Evolutionary conservation across 2,797 vertebrate genomes (phyloP), one percentile per base, ranked within the genome.

Genomic region (Acomys russatus): DNA sequence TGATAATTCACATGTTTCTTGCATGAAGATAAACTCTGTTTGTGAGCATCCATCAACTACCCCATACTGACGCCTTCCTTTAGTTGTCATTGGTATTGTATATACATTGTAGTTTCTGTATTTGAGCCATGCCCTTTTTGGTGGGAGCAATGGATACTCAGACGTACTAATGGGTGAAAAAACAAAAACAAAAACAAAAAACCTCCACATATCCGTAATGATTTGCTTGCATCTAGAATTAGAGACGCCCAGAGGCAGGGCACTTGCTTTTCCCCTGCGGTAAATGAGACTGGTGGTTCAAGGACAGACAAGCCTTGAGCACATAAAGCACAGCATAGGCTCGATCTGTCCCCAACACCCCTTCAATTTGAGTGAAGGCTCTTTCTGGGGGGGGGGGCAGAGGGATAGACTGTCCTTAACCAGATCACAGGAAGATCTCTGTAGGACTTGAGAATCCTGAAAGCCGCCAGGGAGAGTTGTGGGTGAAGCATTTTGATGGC

Each of bases 11-110:
- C 17, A 17, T 91, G 17, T 35, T 71, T 56, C 33, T 18, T 74
- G 22, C 49, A 3, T 23, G 77, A 80, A 1, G n/a, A 35, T 44
- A 59, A 35, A 82, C 79, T 74, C n/a, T 66, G 74, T 82, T 94
- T 83, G 64, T 94, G 87, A 94, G 35, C 64, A 59, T 89, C n/a
- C 88, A 6, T 64, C 66, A 74, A 78, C 85, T 49, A 30, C 51
- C 51, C 12, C 30, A n/a, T 15, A 61, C 59, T 77, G 2, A 92
- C 23, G 54, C 68, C 35, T 38, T 74, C 38, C 20, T 61, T 61
- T 82, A 28, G 10, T 30, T 86, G 17, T 33, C 9, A 44, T 18
- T 56, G 68, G 10, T 33, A 17, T 28, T 44, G 9, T n/a, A 10
- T 3, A 1, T 51, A 38, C 15, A 25, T 8, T n/a, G 14, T 33